Conservation (phyloP, 2,888 invertebrate species). For the Philonicus albiceps region DNA sequence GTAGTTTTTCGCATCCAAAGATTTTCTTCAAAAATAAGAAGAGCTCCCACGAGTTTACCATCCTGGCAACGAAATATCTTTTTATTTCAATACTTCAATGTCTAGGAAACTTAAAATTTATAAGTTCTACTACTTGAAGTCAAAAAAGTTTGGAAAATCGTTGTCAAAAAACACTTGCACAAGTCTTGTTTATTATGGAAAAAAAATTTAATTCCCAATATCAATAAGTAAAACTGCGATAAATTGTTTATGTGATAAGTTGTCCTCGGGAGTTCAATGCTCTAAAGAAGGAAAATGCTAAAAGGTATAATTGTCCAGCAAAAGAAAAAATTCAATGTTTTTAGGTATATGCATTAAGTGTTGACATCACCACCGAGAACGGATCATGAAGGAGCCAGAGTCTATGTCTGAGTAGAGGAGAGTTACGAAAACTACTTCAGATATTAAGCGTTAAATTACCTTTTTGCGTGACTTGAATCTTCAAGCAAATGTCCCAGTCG, state of each 20-base stretch:
- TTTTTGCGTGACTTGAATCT: slow-evolving; percentile 10
- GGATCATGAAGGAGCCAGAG: neutral
- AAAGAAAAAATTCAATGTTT: neutral
- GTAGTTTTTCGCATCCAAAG: too few species aligned
- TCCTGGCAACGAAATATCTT: too few species aligned
- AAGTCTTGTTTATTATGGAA: too few species aligned
- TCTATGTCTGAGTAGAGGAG: neutral
- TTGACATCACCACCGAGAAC: neutral
- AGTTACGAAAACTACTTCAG: neutral
- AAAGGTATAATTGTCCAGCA: neutral
- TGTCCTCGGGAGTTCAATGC: neutral
- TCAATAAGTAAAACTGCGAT: neutral
- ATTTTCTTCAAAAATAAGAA: too few species aligned
- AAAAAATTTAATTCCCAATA: neutral
- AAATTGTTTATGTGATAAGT: neutral
- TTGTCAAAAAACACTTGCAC: neutral
- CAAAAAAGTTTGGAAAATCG: neutral
- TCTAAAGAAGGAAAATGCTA: neutral
- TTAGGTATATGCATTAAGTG: neutral
- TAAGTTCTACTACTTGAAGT: too few species aligned
- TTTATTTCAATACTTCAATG: too few species aligned
- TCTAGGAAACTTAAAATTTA: too few species aligned
- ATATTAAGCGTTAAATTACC: slow-evolving; percentile 1
- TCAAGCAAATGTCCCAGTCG: neutral
- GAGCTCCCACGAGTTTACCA: too few species aligned